Evolutionary conservation across 2,797 vertebrate genomes (phyloP), one percentile per base, ranked within the genome.

Genomic region (Neostethus bicornis): DNA sequence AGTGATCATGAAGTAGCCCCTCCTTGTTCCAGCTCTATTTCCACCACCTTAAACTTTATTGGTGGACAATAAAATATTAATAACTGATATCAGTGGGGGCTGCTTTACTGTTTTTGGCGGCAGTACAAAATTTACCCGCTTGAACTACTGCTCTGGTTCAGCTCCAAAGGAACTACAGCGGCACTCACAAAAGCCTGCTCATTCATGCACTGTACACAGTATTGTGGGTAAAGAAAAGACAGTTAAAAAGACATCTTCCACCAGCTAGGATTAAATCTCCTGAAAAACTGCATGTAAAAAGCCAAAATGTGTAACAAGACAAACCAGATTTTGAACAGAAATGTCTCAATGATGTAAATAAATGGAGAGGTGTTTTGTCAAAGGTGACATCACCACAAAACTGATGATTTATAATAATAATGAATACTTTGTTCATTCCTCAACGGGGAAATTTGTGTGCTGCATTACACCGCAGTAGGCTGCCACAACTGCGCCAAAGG

Each of bases 21-120:
- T 73, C 60, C 70, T 69, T 62, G 29, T 31, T 31, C 29, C 29
- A 60, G 73, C 76, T 82, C 80, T 73, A 85, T 86, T 85, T 85
- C 76, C 75, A 70, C 81, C 67, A 44, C 87, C 87, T 89, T 88
- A 91, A 89, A 89, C 77, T 91, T 89, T 91, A 88, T 89, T 85
- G 83, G 84, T 66, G 75, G 85, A 79, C 85, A 80, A 85, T 93
- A 89, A 91, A 92, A 91, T 91, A 92, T 92, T 91, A 91, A 92
- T 92, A 92, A 91, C 85, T 89, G 80, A 85, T 89, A 90, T 91
- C 89, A 89, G 84, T 75, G 77, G 82, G 85, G 85, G 81, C 83
- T 81, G 79, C 73, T 88, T 90, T 85, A 89, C 84, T 81, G 89
- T 85, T 88, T 90, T 89, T 92, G 90, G 90, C 89, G 70, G 66